Conservation (phyloP, 2,888 invertebrate genomes). For the Pyrocoelia pectoralis region DNA sequence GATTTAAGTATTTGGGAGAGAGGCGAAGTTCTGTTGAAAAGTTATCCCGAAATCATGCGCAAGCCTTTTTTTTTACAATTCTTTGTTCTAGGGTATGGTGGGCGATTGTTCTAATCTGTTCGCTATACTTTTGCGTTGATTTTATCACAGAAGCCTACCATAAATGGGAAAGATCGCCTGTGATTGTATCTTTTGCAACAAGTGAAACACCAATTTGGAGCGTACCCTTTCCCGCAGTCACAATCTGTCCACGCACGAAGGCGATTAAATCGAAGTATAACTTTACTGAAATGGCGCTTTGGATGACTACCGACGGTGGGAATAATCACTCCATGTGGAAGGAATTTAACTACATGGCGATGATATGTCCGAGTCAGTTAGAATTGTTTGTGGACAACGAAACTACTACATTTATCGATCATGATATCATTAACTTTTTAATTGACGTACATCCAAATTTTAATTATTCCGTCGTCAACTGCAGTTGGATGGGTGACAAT, state of each 20-base stretch:
- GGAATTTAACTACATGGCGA: conserved; percentile 11
- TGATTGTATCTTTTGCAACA: conserved; percentile 79
- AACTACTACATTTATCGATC: neutral
- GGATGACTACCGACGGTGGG: neutral
- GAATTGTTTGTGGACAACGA: neutral
- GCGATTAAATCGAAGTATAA: conserved; percentile 69
- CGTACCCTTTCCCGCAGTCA: conserved; percentile 61
- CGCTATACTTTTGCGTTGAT: conserved; percentile 65
- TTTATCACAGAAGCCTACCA: conserved; percentile 71
- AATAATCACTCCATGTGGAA: conserved; percentile 1
- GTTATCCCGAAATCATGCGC: conserved; percentile 44
- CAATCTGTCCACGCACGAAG: conserved; percentile 65
- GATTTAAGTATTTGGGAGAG: conserved; percentile 56
- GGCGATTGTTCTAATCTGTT: conserved; percentile 58
- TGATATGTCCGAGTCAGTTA: conserved; percentile 2
- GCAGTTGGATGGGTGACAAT: neutral
- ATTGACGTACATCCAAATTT: conserved; percentile 8
- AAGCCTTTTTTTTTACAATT: neutral
- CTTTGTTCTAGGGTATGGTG: conserved; percentile 60
- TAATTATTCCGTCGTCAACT: conserved; percentile 3
- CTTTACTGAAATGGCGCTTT: conserved; percentile 62
- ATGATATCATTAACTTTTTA: conserved; percentile 2
- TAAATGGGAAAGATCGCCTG: conserved; percentile 77
- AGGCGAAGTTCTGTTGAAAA: conserved; percentile 53
- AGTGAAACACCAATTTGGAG: conserved; percentile 75